These are phyloP conservation scores for Dasysyrphus tricinctus DNA, from an alignment of 2,888 invertebrate genomes.

Conservation along the genomic window DNA sequence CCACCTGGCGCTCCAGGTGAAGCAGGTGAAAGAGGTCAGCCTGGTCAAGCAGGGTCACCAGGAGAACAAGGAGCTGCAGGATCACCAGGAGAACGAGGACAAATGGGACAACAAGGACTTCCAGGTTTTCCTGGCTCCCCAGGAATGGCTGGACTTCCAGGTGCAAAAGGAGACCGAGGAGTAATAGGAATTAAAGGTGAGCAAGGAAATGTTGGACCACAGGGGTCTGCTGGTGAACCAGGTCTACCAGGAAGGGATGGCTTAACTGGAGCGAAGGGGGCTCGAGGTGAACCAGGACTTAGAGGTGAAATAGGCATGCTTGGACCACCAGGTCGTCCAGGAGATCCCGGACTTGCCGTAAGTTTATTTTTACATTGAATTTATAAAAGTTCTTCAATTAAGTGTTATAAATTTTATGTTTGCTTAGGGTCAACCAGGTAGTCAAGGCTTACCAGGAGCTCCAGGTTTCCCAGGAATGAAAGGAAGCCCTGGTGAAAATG, in stretches of 20 bases:
- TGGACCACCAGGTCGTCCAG: conserved; percentile 91
- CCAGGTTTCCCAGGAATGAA: conserved; percentile 89
- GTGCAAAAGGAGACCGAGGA: conserved; percentile 90
- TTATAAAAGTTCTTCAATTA: too few species aligned
- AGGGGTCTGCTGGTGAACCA: conserved; percentile 85
- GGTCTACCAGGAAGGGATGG: conserved; percentile 85
- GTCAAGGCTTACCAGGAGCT: conserved; percentile 87
- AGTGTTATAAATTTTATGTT: too few species aligned
- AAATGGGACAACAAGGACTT: conserved; percentile 88
- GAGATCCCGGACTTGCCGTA: conserved; percentile 89
- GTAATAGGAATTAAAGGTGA: conserved; percentile 89
- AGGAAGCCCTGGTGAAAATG: conserved; percentile 88
- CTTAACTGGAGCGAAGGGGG: conserved; percentile 89
- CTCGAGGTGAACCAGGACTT: conserved; percentile 89
- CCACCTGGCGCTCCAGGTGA: conserved; percentile 91
- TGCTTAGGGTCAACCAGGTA: conserved; percentile 90
- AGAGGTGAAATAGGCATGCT: conserved; percentile 90
- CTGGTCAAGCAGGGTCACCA: conserved; percentile 88
- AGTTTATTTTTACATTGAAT: conserved; percentile 77
- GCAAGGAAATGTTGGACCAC: conserved; percentile 87
- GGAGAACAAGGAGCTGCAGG: conserved; percentile 91
- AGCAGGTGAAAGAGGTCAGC: conserved; percentile 91
- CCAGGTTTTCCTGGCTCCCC: conserved; percentile 89
- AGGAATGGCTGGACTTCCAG: conserved; percentile 88
- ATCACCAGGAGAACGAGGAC: conserved; percentile 89